phyloP scores from a whole-genome alignment of 2,888 invertebrate species.

The Ypsolopha sequella region DNA sequence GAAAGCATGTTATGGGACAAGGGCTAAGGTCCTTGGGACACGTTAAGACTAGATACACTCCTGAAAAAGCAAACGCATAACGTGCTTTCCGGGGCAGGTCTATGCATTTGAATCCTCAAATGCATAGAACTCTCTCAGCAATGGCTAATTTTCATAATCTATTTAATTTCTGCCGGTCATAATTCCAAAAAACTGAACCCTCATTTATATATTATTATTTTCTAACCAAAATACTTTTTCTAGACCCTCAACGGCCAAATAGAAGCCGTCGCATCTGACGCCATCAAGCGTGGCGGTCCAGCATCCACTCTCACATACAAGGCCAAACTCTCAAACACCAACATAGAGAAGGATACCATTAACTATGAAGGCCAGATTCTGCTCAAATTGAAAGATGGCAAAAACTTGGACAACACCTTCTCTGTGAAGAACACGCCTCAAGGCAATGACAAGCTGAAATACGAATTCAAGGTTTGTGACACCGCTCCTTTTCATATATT shows the following conservation, averaged over 20 bases:
- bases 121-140: too few species aligned
- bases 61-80: too few species aligned
- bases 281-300: constrained; percentile 40
- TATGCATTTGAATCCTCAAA: too few species aligned
- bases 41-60: too few species aligned
- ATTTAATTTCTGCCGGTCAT: too few species aligned
- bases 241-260: constrained; percentile 41
- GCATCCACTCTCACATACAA: constrained; percentile 44
- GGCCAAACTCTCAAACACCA: constrained; percentile 34
- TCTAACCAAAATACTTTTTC: background rate
- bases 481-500: background rate
- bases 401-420: constrained; percentile 35
- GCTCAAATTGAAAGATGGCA: constrained; percentile 42
- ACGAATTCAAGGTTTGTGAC: constrained; percentile 39
- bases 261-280: constrained; percentile 36
- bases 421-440: constrained; percentile 33
- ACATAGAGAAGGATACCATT: constrained; percentile 31
- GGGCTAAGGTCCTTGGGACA: too few species aligned
- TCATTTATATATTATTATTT: background rate
- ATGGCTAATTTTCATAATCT: too few species aligned
- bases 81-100: too few species aligned
- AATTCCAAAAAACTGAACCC: too few species aligned
- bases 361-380: constrained; percentile 45
- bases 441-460: constrained; percentile 31
- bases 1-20: too few species aligned